Conservation (phyloP, 2,888 invertebrate species). For the Nycteola revayana region DNA sequence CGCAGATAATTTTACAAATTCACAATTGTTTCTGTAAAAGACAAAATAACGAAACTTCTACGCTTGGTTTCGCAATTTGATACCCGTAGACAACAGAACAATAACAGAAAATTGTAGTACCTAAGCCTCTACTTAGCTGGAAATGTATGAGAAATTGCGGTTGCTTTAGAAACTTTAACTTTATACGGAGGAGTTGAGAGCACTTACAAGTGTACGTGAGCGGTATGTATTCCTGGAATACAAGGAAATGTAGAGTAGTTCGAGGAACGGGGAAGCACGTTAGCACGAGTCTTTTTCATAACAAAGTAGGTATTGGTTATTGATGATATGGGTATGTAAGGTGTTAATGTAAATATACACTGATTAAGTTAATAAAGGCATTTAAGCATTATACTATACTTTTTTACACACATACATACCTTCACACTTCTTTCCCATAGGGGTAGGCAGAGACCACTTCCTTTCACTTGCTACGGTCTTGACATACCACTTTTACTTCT, state of each 20-base stretch:
- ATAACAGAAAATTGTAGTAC: constrained; percentile 26
- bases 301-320: too few species aligned
- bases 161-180: constrained; percentile 19
- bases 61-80: constrained; percentile 29
- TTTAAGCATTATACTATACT: too few species aligned
- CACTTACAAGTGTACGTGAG: constrained; percentile 21
- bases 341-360: too few species aligned
- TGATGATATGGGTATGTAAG: too few species aligned
- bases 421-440: too few species aligned
- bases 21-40: constrained; percentile 12
- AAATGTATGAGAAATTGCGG: constrained; percentile 27
- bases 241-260: constrained; percentile 7
- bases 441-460: too few species aligned
- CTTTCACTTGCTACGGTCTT: too few species aligned
- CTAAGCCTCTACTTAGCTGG: constrained; percentile 11
- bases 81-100: constrained; percentile 19
- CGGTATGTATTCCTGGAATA: constrained; percentile 8
- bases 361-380: too few species aligned
- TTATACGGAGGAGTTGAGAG: constrained; percentile 15
- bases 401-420: too few species aligned
- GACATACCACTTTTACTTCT: too few species aligned
- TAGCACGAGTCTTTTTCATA: too few species aligned
- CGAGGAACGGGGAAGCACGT: constrained; percentile 8
- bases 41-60: constrained; percentile 11
- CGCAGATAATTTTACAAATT: constrained; percentile 7